Conservation (phyloP, 2,113 vertebrate genomes). For the Oryzias woworae region DNA sequence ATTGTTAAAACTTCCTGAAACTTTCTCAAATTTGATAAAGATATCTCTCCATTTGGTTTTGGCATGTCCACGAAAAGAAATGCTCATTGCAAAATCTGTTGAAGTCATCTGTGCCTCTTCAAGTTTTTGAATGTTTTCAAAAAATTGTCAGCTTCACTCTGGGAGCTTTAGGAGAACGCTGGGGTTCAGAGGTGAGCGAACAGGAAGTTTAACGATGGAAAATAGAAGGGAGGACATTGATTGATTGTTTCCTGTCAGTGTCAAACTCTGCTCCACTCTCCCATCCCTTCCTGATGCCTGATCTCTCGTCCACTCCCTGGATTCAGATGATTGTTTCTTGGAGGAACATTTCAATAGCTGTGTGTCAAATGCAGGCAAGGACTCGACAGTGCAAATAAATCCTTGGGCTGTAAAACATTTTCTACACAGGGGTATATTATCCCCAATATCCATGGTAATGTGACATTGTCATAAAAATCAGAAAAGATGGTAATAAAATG, state of each 20-base stretch:
- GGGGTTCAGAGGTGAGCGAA: slow-evolving; percentile 55
- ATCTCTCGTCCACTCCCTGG: slow-evolving; percentile 1
- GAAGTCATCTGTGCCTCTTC: slow-evolving; percentile 34
- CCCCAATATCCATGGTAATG: slow-evolving; percentile 13
- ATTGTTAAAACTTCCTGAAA: no score
- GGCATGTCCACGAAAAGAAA: background rate
- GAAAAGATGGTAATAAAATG: slow-evolving; percentile 28
- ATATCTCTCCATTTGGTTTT: no score
- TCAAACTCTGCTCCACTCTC: slow-evolving; percentile 17
- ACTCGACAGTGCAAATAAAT: background rate
- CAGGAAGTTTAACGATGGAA: slow-evolving; percentile 70
- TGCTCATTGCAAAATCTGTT: slow-evolving; percentile 18
- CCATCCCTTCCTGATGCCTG: slow-evolving; percentile 16
- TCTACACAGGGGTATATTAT: slow-evolving; percentile 5
- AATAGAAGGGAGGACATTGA: slow-evolving; percentile 45
- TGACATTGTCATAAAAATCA: slow-evolving; percentile 18
- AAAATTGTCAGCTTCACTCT: slow-evolving; percentile 18
- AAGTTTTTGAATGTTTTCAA: background rate
- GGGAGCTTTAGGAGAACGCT: slow-evolving; percentile 25
- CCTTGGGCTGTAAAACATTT: slow-evolving; percentile 16
- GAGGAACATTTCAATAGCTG: slow-evolving; percentile 2
- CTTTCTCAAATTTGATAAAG: no score
- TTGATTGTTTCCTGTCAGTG: slow-evolving; percentile 69
- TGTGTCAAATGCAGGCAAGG: slow-evolving; percentile 7
- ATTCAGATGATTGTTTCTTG: slow-evolving; percentile 24